These are phyloP conservation scores for Amblyjoppa proteus DNA, from an alignment of 2,888 invertebrate genomes.

Conservation along the genomic window DNA sequence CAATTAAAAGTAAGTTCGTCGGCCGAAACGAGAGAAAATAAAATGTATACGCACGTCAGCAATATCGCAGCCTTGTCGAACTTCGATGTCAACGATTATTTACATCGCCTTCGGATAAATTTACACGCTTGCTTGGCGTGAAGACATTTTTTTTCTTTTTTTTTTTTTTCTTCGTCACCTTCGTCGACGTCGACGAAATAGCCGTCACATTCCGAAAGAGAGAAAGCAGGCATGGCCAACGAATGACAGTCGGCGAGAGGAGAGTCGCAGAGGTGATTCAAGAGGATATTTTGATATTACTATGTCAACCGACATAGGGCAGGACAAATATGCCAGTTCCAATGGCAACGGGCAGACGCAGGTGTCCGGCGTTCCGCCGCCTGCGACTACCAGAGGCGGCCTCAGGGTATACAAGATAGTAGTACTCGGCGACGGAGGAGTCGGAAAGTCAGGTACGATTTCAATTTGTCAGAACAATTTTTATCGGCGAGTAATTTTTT, in stretches of 20 bases:
- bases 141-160: neutral
- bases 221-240: conserved; percentile 4
- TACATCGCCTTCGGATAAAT: neutral
- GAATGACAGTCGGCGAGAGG: conserved; percentile 1
- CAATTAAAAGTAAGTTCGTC: neutral
- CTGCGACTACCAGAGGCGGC: conserved; percentile 87
- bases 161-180: neutral
- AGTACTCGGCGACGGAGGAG: conserved; percentile 96
- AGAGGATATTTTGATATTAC: conserved; percentile 8
- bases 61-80: conserved; percentile 6
- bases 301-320: conserved; percentile 74
- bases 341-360: conserved; percentile 77
- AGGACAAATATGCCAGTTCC: conserved; percentile 72
- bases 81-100: conserved; percentile 1
- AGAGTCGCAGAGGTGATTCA: neutral
- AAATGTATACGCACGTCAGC: conserved; percentile 24
- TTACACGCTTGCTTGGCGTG: neutral
- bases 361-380: conserved; percentile 67
- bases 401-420: conserved; percentile 95
- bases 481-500: conserved; percentile 20
- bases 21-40: conserved; percentile 1
- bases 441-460: conserved; percentile 93
- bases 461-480: neutral
- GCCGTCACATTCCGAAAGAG: conserved; percentile 6
- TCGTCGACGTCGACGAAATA: neutral